Conservation (phyloP, 2,113 vertebrate species). For the Leucosticte australis region DNA sequence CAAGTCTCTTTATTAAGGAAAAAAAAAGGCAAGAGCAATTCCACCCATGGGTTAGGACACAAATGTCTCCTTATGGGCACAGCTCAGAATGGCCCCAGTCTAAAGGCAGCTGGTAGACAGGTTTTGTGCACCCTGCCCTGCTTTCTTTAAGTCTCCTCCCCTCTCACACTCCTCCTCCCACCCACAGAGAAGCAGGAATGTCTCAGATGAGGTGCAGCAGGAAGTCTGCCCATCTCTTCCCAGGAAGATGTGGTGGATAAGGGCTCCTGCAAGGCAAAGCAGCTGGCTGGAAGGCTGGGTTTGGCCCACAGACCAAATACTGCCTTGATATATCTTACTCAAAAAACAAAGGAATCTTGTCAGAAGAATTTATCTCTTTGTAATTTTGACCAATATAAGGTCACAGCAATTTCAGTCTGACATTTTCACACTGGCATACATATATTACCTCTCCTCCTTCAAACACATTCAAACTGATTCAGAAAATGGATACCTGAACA, state of each 20-base stretch:
- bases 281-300: background rate
- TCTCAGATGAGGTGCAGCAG: background rate
- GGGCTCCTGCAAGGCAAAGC: background rate
- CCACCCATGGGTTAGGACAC: background rate
- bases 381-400: background rate
- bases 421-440: background rate
- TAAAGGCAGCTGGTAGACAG: background rate
- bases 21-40: background rate
- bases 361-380: background rate
- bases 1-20: background rate
- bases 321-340: background rate
- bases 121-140: background rate
- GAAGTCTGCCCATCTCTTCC: background rate
- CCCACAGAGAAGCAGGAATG: slow-evolving; percentile 3
- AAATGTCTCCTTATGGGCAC: background rate
- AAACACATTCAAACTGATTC: background rate
- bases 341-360: background rate
- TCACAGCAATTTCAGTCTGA: background rate
- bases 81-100: background rate
- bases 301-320: background rate
- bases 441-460: background rate
- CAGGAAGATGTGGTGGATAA: background rate
- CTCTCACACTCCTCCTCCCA: background rate
- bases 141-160: background rate
- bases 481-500: background rate